These are phyloP conservation scores for Pyrgus malvae DNA, from an alignment of 2,888 invertebrate genomes.

Conservation along the genomic window DNA sequence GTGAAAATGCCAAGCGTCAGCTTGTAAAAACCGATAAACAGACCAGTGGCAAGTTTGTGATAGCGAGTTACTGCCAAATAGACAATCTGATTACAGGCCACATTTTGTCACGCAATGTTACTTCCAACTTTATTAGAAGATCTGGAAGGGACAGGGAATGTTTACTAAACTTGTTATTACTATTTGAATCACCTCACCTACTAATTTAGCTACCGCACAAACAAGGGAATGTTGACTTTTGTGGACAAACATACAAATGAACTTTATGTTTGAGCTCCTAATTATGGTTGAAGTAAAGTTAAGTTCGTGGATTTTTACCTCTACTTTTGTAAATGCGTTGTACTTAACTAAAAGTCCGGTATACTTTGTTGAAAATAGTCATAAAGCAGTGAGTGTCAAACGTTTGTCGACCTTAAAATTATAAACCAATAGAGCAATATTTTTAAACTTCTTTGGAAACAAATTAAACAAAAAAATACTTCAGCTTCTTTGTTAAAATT, in stretches of 20 bases:
- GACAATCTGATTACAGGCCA: slow-evolving; percentile 62
- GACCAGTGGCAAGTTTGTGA: slow-evolving; percentile 46
- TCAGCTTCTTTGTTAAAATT: too few relatives aligned
- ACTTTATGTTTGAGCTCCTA: slow-evolving; percentile 14
- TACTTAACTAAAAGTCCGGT: too few relatives aligned
- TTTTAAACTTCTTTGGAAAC: too few relatives aligned
- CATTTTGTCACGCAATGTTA: slow-evolving; percentile 67
- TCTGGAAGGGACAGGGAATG: slow-evolving; percentile 41
- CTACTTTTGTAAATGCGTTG: too few relatives aligned
- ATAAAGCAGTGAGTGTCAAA: too few relatives aligned
- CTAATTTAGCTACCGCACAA: slow-evolving; percentile 14
- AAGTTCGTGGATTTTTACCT: too few relatives aligned
- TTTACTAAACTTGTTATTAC: slow-evolving; percentile 34
- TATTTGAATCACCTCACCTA: slow-evolving; percentile 22
- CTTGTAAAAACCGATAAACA: slow-evolving; percentile 63
- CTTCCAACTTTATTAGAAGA: slow-evolving; percentile 37
- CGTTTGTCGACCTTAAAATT: too few relatives aligned
- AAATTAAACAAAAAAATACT: too few relatives aligned
- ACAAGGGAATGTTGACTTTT: slow-evolving; percentile 18
- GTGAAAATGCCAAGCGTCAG: slow-evolving; percentile 57
- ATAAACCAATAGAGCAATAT: too few relatives aligned
- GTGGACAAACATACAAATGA: slow-evolving; percentile 19
- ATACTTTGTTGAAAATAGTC: too few relatives aligned
- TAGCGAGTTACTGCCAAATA: slow-evolving; percentile 49
- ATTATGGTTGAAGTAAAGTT: slow-evolving; percentile 10